Base-by-base conservation (phyloP, 2,888 invertebrate genomes). In the Nomada lathburiana region DNA sequence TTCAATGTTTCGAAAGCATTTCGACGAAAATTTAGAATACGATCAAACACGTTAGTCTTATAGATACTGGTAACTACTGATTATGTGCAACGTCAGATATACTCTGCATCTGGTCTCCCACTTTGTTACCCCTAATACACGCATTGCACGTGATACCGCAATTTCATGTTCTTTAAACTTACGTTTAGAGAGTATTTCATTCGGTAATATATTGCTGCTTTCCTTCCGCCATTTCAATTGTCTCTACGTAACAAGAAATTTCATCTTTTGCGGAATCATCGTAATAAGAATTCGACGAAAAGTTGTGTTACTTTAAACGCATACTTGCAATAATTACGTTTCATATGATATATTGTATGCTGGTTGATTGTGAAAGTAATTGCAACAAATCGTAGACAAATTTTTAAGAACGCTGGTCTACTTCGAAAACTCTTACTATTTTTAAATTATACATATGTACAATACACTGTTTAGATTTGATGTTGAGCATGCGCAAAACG, bases 71-170 rank as follows among this genome's bases (percentile, higher is more conserved):
- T 87, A 67, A 62, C 69, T 80, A 79, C 55, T 69, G 84, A 83
- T 83, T 83, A 83, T 85, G 81, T 86, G 85, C 85, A 85, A 86
- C 82, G 85, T 85, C 85, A 89, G 86, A 88, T 91, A 91, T 91
- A 90, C 90, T 81, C 74, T 76, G 72, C 72, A 78, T 70, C 80
- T 74, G 67, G 64, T 75, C 86, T 87, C 89, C 88, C 87, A 89
- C 90, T 80, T 70, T 52, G 1, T 44, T 44, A 53, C 9, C 26
- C 13, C 26, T 53, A 44, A 52, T 64, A 13, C 44, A 3, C 42
- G 1, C 65, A 13, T 52, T 1, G 26, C 23, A 50, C 18, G 26
- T 18, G 10, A 9, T 26, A 26, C 26, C 16, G 26, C 18, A 10
- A 74, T 68, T 44, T 42, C 60, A n/a, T n/a, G 10, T 59, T 29